Percentiles rank a stretch among this genome's conserved stretches.
phyloP scores from a whole-genome alignment of 1,140 invertebrate genomes.

The Drosophila elegans region DNA sequence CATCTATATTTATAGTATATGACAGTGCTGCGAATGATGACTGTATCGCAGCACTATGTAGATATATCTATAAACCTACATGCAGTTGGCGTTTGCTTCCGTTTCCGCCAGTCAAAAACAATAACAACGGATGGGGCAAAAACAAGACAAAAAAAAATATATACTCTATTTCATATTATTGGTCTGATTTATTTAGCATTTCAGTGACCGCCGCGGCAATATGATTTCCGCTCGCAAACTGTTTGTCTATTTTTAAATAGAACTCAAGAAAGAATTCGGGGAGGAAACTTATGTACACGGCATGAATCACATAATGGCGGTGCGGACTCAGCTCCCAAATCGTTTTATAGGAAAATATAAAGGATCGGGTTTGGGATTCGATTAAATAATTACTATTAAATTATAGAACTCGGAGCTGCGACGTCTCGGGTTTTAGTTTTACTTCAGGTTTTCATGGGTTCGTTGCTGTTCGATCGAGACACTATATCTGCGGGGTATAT shows the following conservation, averaged over 20 bases:
- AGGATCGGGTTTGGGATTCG: constrained; percentile 9
- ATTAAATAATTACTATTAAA: constrained; percentile 8
- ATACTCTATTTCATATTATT: constrained; percentile 47
- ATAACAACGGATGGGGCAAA: not conserved
- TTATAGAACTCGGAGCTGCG: not conserved
- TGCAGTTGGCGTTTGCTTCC: constrained; percentile 59
- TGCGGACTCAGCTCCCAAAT: constrained; percentile 28
- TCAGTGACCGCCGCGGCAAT: constrained; percentile 54
- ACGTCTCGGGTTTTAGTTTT: constrained; percentile 1
- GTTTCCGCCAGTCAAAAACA: constrained; percentile 57
- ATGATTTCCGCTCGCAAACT: constrained; percentile 68
- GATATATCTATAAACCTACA: constrained; percentile 26
- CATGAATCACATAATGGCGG: constrained; percentile 60
- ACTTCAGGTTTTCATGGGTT: constrained; percentile 30
- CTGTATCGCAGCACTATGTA: constrained; percentile 25
- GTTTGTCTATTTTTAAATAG: constrained; percentile 74
- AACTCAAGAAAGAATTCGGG: constrained; percentile 52
- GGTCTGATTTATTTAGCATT: constrained; percentile 49
- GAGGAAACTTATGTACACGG: constrained; percentile 39
- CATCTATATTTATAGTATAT: constrained; percentile 33
- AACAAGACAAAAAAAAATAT: no score
- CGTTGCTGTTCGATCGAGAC: constrained; percentile 33
- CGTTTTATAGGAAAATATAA: constrained; percentile 9
- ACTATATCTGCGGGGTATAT: constrained; percentile 34
- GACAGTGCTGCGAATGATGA: constrained; percentile 32